Evolutionary conservation across 2,113 vertebrate species (phyloP), one percentile per base, ranked within the genome.

Genomic region (Camelus bactrianus): DNA sequence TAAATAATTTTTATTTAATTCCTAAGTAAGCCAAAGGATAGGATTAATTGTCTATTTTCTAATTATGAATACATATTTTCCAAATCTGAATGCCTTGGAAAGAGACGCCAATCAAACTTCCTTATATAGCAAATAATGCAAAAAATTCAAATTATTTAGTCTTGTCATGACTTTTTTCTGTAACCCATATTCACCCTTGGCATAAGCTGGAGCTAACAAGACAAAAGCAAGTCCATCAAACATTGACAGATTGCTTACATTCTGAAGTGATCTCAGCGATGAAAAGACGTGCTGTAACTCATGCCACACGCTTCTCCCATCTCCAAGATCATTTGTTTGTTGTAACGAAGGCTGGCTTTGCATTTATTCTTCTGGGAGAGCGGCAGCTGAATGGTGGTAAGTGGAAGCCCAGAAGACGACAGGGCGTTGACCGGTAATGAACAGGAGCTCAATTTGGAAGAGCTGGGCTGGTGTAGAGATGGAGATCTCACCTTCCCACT

Each of bases 121-220:
- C 35, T 56, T 73, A 56, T 5, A 75, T 4, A 76, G 22, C 4
- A 96, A 95, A 91, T 10, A 73, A 5, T 75, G 6, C 0, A 91
- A 94, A 97, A 91, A 7, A 54, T 30, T 67, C 13, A 77, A 83
- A 89, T 76, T 46, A 89, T 62, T 69, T 89, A 46, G 22, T 38
- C 52, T 87, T 54, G 1, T 60, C 38, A 92, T 52, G 65, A 42
- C 70, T 65, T 72, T 80, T 38, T 77, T 52, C 19, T 77, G 2
- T 56, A 89, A 96, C 92, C 30, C 10, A 64, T 54, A 82, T 73
- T 93, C 35, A 65, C 22, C 11, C 17, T 91, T 73, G 30, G 5
- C 17, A 46, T 52, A 19, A 85, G 19, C 15, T 88, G 11, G 22
- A 91, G 13, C 30, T 73, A 50, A 38, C 24, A 65, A 95, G 82